A percentile compares a stretch with the other conserved stretches of the same genome.
phyloP scores from a whole-genome alignment of 2,797 vertebrate genomes.

The Rhodeus uyekii region DNA sequence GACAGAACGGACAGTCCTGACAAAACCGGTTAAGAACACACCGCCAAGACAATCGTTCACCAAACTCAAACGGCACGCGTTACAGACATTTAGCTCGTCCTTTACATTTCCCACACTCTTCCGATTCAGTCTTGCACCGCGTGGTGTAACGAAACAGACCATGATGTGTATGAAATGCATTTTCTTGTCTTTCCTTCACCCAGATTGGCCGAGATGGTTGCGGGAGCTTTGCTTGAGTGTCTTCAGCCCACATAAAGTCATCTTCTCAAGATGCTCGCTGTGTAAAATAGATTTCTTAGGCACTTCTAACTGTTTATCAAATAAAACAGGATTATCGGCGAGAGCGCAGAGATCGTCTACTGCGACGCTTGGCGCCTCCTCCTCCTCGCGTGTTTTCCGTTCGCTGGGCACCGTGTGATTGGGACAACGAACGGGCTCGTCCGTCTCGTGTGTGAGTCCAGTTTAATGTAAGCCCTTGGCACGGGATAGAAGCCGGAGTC shows the following conservation, averaged over 20 bases:
- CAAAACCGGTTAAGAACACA: conserved; percentile 60
- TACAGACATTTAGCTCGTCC: conserved; percentile 74
- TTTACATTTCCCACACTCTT: conserved; percentile 61
- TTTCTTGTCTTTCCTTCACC: neutral
- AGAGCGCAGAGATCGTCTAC: conserved; percentile 64
- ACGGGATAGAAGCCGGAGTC: conserved; percentile 52
- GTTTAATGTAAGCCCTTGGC: conserved; percentile 54
- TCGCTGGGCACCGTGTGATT: conserved; percentile 31
- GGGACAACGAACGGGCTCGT: conserved; percentile 20
- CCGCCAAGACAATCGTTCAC: conserved; percentile 72
- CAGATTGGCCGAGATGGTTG: conserved; percentile 9
- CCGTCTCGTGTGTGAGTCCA: conserved; percentile 16
- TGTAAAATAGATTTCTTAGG: conserved; percentile 76
- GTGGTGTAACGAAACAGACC: conserved; percentile 61
- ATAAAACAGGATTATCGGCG: conserved; percentile 67
- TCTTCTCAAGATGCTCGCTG: conserved; percentile 69
- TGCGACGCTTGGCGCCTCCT: conserved; percentile 53
- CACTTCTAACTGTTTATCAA: conserved; percentile 77
- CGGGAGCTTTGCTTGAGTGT: conserved; percentile 39
- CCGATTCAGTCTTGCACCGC: conserved; percentile 62
- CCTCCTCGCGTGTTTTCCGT: neutral
- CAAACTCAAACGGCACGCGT: conserved; percentile 72
- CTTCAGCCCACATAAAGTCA: conserved; percentile 56
- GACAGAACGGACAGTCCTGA: conserved; percentile 47
- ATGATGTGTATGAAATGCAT: conserved; percentile 50